Conservation (phyloP, 1,140 invertebrate genomes). For the Camponotus pennsylvanicus region DNA sequence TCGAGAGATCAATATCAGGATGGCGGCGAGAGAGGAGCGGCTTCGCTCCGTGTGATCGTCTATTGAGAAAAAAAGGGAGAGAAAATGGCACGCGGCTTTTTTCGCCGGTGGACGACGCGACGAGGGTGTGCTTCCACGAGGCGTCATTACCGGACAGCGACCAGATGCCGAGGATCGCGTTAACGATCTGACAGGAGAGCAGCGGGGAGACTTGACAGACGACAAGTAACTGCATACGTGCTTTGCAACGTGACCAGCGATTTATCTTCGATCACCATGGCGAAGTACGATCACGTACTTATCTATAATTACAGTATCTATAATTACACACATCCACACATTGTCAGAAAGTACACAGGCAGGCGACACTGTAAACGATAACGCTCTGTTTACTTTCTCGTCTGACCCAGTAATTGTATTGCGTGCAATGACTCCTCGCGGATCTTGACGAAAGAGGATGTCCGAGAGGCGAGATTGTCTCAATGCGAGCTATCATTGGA, state of each 20-base stretch:
- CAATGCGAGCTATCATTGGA: background rate
- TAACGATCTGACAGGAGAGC: background rate
- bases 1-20: slow-evolving; percentile 63
- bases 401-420: background rate
- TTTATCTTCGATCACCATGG: slow-evolving; percentile 79
- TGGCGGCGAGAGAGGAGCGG: slow-evolving; percentile 65
- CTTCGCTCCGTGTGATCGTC: slow-evolving; percentile 43
- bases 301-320: slow-evolving; percentile 77
- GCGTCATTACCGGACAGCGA: background rate
- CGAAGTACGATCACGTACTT: slow-evolving; percentile 81
- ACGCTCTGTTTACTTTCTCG: slow-evolving; percentile 73
- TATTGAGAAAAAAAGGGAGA: background rate
- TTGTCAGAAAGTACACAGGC: background rate
- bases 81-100: slow-evolving; percentile 23
- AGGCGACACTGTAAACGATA: slow-evolving; percentile 45
- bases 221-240: no score
- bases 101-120: slow-evolving; percentile 21
- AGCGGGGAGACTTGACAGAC: background rate
- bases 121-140: background rate
- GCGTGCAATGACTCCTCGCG: background rate
- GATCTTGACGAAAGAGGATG: background rate
- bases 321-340: slow-evolving; percentile 3
- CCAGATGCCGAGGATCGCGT: background rate
- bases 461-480: background rate
- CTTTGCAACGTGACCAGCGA: slow-evolving; percentile 10